Base-by-base conservation (phyloP, 2,888 invertebrate species). In the Rugalucina vietnamica region DNA sequence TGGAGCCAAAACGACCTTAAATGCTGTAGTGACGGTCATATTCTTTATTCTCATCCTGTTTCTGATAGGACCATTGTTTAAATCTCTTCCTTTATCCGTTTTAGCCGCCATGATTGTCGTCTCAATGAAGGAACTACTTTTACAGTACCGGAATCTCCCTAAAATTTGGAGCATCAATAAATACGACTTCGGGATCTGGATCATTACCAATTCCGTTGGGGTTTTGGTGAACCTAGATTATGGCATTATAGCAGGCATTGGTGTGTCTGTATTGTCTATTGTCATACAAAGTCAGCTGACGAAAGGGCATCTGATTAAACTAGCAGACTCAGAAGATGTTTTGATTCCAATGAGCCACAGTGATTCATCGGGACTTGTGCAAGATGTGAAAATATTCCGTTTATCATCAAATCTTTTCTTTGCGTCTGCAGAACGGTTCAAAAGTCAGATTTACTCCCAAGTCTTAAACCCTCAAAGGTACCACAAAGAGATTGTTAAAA, bases 141-240 rank as follows among this genome's bases (percentile, higher is more conserved):
- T 96, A 93, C 97, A 98, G 95, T 96, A 97, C 24, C 89, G 96
- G 93, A 97, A 97, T 72, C 95, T 98, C 0, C 94, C 95, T 27
- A 96, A 96, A 88, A 96, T 97, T 88, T 98, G 97, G 97, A 96
- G 95, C 90, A 95, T 97, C 29, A 98, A 97, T 88, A 96, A 96
- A 91, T 95, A 97, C 91, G 98, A 98, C 93, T 98, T 97, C 0
- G 90, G 96, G 18, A 91, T 92, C 12, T 94, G 93, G 93, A 50
- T 93, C 0, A 60, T 88, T 12, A 93, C 93, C 2, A 92, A 89
- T 72, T 43, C 86, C 1, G 77, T 89, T 27, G 87, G 89, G 1
- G 86, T 92, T 12, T 72, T 93, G 5, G 83, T 91, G 1, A 92
- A 92, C 80, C 86, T 93, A 60, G 89, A 90, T 65, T 80, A 91